A percentile compares a stretch with the other conserved stretches of the same genome.
Conservation (phyloP, 2,113 vertebrate genomes). For the Mus musculus region GRCm39 chr12:99670001-99670500, state of each 20-base stretch:
- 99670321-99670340: no score
- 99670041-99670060: not conserved
- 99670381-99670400: no score
- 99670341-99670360: no score
- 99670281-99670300: no score
- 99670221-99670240: not conserved
- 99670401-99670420: no score
- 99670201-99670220: not conserved
- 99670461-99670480: no score
- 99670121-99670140: not conserved
- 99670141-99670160: rapidly evolving
- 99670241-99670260: not conserved
- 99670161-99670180: not conserved
- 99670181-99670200: rapidly evolving
- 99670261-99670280: not conserved
- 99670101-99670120: not conserved
- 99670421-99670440: no score
- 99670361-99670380: no score
- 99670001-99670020: not conserved
- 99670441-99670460: no score
- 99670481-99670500: no score
- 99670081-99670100: not conserved
- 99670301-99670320: no score
- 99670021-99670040: not conserved
- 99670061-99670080: not conserved